Base-by-base conservation (phyloP, 2,113 vertebrate species). In the Pterocles burchelli region DNA sequence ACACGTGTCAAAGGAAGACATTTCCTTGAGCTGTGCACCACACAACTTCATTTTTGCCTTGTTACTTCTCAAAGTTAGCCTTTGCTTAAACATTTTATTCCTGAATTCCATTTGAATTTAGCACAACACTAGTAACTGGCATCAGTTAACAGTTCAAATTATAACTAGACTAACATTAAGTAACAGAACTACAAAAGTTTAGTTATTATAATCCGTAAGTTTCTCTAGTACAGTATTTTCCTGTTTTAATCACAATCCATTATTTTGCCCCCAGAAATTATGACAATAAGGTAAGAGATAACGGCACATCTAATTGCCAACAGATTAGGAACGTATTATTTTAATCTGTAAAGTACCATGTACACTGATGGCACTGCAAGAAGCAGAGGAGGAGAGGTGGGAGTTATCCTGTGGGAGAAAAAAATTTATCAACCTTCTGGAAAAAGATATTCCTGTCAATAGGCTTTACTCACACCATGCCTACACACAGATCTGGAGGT, bases 381-480 rank as follows among this genome's bases (percentile, higher is more conserved):
- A 57, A 77, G 80, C 54, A 90, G 75, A 93, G 79, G 88, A 85
- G 46, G 63, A 94, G 12, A 68, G 48, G 90, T 97, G 61, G 93
- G 91, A 97, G 89, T 92, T 86, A 34, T 1, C 15, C 29, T 0
- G 76, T 48, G 54, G 77, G 80, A 87, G 65, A 81, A 85, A 74
- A 78, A 77, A 59, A 66, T 18, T 24, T 8, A 51, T 49, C 70
- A 77, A 52, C 52, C 45, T 87, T 78, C 86, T 89, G 61, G 57
- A 78, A 78, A 29, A 81, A 92, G 59, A 81, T 90, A 95, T 89
- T 96, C 80, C 83, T 54, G 20, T 83, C 48, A 87, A 52, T 9
- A 75, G 52, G 73, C n/a, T 90, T 92, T 78, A 70, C 66, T 81
- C 83, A 72, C 41, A 72, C 8, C 9, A 6, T 29, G 63, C 93